Conservation (phyloP, 2,113 vertebrate species). For the Triplophysa dalaica region DNA sequence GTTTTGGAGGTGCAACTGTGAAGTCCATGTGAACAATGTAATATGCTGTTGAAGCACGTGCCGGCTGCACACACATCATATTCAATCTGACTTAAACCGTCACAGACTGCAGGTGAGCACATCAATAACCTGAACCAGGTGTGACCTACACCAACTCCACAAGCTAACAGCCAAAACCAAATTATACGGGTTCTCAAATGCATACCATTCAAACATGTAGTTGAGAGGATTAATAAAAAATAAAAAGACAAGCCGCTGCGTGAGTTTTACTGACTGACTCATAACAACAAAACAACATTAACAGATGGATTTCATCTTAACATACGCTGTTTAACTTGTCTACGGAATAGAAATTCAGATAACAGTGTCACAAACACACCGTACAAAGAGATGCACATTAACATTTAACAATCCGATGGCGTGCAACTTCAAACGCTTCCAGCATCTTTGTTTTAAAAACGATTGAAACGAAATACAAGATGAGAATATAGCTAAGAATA, state of each 20-base stretch:
- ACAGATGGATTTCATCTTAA: slow-evolving; percentile 6
- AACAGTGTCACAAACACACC: not conserved
- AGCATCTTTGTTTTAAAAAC: no score
- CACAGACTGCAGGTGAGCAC: slow-evolving; percentile 48
- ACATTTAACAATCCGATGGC: no score
- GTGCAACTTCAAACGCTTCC: no score
- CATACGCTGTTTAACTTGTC: not conserved
- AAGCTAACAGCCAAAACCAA: slow-evolving; percentile 25
- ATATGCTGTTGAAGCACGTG: slow-evolving; percentile 29
- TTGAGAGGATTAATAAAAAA: not conserved
- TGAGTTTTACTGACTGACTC: not conserved
- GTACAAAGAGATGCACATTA: no score
- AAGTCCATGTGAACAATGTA: not conserved
- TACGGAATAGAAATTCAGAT: not conserved
- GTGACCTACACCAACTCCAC: slow-evolving; percentile 40
- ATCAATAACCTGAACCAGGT: slow-evolving; percentile 53
- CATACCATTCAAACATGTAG: slow-evolving; percentile 8
- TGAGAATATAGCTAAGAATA: no score
- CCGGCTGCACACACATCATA: slow-evolving; percentile 17
- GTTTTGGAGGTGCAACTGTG: not conserved
- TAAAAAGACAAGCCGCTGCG: no score
- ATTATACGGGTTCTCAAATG: slow-evolving; percentile 4
- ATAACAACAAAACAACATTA: not conserved
- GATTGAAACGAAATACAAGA: no score
- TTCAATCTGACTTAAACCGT: slow-evolving; percentile 40